Evolutionary conservation across 2,113 vertebrate genomes (phyloP).

Genomic region (Tamias sibiricus): DNA sequence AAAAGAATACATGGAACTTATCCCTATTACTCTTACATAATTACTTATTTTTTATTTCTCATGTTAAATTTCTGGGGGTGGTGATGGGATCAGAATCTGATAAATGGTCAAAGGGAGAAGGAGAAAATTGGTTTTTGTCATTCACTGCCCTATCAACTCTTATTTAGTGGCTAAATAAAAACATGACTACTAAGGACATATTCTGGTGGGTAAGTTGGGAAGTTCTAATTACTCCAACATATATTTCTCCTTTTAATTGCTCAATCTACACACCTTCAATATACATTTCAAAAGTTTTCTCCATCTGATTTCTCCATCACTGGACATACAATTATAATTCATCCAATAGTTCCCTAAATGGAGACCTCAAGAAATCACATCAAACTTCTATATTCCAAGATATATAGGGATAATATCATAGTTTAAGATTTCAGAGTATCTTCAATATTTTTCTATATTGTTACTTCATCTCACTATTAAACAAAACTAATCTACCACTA

Average conservation of each 20-base stretch:
- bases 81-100: background rate
- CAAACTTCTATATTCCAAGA: background rate
- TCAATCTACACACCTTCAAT: background rate
- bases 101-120: background rate
- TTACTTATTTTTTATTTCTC: background rate
- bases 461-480: background rate
- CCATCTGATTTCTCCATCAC: background rate
- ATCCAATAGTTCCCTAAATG: background rate
- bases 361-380: background rate
- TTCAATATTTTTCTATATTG: background rate
- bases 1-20: background rate
- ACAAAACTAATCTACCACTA: background rate
- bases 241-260: background rate
- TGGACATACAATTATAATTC: background rate
- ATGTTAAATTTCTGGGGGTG: background rate
- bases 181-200: background rate
- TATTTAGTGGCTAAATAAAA: background rate
- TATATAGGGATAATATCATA: background rate
- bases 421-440: background rate
- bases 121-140: background rate
- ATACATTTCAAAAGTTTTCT: background rate
- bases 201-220: background rate
- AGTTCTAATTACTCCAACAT: background rate
- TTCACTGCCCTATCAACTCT: background rate
- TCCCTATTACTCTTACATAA: background rate